Conservation (phyloP, 2,888 invertebrate species). For the Troides helena region DNA sequence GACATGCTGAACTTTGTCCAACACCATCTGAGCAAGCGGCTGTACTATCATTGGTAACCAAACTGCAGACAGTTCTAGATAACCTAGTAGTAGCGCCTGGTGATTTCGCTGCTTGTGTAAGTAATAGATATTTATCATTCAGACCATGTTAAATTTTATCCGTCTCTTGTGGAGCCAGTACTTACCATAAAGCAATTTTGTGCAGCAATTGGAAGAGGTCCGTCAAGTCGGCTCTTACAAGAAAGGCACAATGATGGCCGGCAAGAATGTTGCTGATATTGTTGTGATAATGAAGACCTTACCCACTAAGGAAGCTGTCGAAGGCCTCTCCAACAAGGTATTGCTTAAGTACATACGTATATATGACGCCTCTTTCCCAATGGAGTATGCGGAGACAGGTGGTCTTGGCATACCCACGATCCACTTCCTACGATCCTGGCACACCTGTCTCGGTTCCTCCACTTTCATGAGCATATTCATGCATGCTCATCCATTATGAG, state of each 20-base stretch:
- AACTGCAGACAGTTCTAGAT: conserved; percentile 96
- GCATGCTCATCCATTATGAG: too few relatives aligned
- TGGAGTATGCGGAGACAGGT: too few relatives aligned
- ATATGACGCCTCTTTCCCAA: too few relatives aligned
- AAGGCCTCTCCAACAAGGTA: conserved; percentile 93
- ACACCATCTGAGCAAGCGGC: conserved; percentile 94
- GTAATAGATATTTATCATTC: conserved; percentile 54
- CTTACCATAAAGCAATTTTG: conserved; percentile 2
- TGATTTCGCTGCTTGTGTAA: conserved; percentile 96
- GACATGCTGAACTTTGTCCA: conserved; percentile 95
- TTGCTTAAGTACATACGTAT: too few relatives aligned
- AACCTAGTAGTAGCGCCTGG: conserved; percentile 96
- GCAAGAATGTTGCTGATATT: conserved; percentile 96
- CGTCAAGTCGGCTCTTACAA: conserved; percentile 98
- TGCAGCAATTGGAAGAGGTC: conserved; percentile 85
- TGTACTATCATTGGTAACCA: conserved; percentile 95
- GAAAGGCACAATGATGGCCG: conserved; percentile 98
- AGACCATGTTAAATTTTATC: too few relatives aligned
- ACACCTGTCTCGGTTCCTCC: too few relatives aligned
- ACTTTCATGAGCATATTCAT: too few relatives aligned
- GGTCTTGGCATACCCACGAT: too few relatives aligned
- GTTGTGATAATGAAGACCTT: conserved; percentile 97
- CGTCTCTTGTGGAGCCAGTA: too few relatives aligned
- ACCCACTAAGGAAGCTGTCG: conserved; percentile 97
- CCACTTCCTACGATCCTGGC: too few relatives aligned